Percentiles rank a stretch among this genome's conserved stretches.
These are phyloP conservation scores for Trichopoda pennipes DNA, from an alignment of 2,888 invertebrate genomes.

Conservation along the genomic window DNA sequence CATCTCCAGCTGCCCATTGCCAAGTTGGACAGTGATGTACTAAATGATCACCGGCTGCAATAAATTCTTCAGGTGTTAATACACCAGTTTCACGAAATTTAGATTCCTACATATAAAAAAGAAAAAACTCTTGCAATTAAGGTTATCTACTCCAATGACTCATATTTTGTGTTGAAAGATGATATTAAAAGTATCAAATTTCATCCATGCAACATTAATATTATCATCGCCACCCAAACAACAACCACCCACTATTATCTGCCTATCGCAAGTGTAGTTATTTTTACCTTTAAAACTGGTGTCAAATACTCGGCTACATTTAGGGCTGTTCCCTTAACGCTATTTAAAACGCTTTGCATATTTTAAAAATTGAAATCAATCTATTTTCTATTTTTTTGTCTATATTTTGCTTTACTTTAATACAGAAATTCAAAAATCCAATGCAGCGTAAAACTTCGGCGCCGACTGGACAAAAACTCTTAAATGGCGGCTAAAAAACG, in stretches of 20 bases:
- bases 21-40: constrained; percentile 99
- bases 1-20: constrained; percentile 98
- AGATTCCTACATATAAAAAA: constrained; percentile 87
- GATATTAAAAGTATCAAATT: constrained; percentile 17
- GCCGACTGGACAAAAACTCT: no score
- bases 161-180: constrained; percentile 20
- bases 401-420: constrained; percentile 27
- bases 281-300: constrained; percentile 93
- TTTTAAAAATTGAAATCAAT: constrained; percentile 65
- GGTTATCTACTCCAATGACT: constrained; percentile 35
- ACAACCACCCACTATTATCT: constrained; percentile 32
- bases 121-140: background rate
- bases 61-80: constrained; percentile 99
- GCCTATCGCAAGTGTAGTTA: background rate
- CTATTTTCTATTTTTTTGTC: constrained; percentile 3
- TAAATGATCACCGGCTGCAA: constrained; percentile 98
- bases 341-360: constrained; percentile 98
- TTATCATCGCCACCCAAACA: constrained; percentile 5
- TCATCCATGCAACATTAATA: constrained; percentile 3
- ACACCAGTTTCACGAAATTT: constrained; percentile 99
- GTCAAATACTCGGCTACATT: constrained; percentile 98
- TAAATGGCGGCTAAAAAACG: no score
- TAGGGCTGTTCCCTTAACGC: constrained; percentile 96
- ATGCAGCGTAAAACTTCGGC: no score
- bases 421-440: no score